phyloP scores from a whole-genome alignment of 1,140 invertebrate species.

The Palaemon carinicauda region DNA sequence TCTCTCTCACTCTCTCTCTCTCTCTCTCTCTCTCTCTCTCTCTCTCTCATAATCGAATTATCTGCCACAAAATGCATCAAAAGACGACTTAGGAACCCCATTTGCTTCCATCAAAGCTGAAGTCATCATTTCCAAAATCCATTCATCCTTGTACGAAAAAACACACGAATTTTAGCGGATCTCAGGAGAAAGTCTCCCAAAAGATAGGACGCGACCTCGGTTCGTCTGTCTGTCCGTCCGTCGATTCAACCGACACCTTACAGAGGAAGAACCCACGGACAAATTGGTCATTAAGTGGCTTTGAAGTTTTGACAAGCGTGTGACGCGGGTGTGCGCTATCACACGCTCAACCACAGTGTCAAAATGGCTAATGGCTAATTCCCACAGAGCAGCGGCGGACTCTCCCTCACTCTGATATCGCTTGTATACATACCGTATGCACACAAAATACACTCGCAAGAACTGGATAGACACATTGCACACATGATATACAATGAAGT shows the following conservation, averaged over 20 bases:
- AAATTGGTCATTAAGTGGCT: conserved; percentile 55
- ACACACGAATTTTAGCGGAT: not conserved
- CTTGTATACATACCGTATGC: not conserved
- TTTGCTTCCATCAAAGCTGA: too few relatives aligned
- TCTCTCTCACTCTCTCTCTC: too few relatives aligned
- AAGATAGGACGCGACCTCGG: not conserved
- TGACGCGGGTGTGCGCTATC: conserved; percentile 41
- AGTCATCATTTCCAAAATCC: too few relatives aligned
- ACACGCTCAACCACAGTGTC: conserved; percentile 12
- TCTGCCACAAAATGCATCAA: too few relatives aligned
- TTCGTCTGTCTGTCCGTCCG: too few relatives aligned
- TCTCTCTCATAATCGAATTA: too few relatives aligned
- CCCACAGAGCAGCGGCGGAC: not conserved
- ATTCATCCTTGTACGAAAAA: not conserved
- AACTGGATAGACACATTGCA: too few relatives aligned
- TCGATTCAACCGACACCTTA: too few relatives aligned
- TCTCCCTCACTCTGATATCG: not conserved
- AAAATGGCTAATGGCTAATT: conserved; percentile 22
- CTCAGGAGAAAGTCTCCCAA: not conserved
- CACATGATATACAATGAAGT: too few relatives aligned
- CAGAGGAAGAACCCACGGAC: conserved; percentile 27
- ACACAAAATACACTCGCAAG: too few relatives aligned
- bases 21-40: too few relatives aligned
- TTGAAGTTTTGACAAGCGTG: conserved; percentile 54
- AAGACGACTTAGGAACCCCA: too few relatives aligned